Conservation (phyloP, 2,888 invertebrate genomes). For the Eupithecia subfuscata region DNA sequence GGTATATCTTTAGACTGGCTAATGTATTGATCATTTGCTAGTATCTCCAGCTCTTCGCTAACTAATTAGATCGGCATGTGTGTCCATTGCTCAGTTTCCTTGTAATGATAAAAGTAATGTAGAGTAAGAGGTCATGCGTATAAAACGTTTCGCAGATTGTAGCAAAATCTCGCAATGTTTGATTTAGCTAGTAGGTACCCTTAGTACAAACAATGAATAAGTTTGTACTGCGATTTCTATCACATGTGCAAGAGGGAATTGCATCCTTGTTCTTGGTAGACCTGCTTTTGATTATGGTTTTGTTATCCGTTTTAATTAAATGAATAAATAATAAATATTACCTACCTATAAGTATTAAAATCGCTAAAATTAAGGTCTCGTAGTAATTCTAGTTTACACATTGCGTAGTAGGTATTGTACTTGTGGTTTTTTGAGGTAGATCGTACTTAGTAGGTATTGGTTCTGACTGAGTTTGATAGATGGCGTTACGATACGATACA, state of each 20-base stretch:
- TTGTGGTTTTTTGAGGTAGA: neutral
- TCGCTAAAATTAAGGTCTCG: neutral
- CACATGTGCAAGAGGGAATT: neutral
- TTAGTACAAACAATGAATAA: constrained; percentile 5
- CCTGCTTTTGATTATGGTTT: neutral
- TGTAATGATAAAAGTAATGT: constrained; percentile 22
- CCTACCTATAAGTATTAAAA: no score
- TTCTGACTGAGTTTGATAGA: constrained; percentile 20
- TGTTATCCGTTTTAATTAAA: no score
- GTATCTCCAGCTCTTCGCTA: neutral
- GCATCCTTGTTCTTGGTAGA: neutral
- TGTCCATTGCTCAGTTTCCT: constrained; percentile 10
- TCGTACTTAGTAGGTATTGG: neutral
- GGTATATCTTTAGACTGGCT: neutral
- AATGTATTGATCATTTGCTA: neutral
- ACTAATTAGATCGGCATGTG: constrained; percentile 3
- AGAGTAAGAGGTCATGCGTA: constrained; percentile 33
- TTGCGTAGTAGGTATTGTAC: neutral
- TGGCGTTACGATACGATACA: constrained; percentile 25
- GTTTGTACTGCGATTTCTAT: neutral
- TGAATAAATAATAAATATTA: no score
- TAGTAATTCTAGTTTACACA: neutral
- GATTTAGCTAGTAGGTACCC: neutral
- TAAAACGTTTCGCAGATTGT: constrained; percentile 31
- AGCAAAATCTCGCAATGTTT: constrained; percentile 18